Conservation (phyloP, 2,888 invertebrate genomes). For the Timandra comae region DNA sequence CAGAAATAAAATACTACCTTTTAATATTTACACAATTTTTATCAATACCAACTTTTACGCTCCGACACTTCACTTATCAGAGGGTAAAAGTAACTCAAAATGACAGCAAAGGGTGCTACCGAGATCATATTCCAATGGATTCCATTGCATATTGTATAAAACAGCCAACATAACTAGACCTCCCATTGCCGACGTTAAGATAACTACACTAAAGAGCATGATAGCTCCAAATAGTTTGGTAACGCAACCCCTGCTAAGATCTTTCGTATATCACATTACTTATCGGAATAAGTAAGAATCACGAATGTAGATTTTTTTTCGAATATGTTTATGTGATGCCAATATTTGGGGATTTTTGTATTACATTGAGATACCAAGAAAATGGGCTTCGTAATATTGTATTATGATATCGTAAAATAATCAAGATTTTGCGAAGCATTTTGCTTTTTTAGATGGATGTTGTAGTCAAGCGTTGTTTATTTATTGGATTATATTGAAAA, state of each 20-base stretch:
- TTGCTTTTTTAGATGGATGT: too few relatives aligned
- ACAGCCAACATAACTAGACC: conserved; percentile 24
- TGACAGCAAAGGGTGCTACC: conserved; percentile 35
- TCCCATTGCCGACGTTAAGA: conserved; percentile 3
- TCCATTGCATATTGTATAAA: conserved; percentile 31
- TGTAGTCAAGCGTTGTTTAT: too few relatives aligned
- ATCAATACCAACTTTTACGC: conserved; percentile 32
- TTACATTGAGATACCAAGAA: conserved; percentile 5
- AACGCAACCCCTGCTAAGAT: conserved; percentile 27
- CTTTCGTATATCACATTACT: conserved; percentile 42
- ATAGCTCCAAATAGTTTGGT: conserved; percentile 22
- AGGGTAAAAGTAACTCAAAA: conserved; percentile 36
- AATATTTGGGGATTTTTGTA: conserved; percentile 25
- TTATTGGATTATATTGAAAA: too few relatives aligned
- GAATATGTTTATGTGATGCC: conserved; percentile 33
- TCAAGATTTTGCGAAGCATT: too few relatives aligned
- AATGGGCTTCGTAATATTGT: too few relatives aligned
- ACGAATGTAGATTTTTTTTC: conserved; percentile 36
- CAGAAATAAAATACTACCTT: too few relatives aligned
- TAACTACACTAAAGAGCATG: conserved; percentile 5
- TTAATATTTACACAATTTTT: conserved; percentile 21
- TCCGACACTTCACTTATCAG: conserved; percentile 24
- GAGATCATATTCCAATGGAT: conserved; percentile 36
- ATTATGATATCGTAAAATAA: too few relatives aligned
- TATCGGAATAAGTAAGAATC: conserved; percentile 43